Conservation (phyloP, 2,797 vertebrate genomes). For the Spinibarbus caldwelli region DNA sequence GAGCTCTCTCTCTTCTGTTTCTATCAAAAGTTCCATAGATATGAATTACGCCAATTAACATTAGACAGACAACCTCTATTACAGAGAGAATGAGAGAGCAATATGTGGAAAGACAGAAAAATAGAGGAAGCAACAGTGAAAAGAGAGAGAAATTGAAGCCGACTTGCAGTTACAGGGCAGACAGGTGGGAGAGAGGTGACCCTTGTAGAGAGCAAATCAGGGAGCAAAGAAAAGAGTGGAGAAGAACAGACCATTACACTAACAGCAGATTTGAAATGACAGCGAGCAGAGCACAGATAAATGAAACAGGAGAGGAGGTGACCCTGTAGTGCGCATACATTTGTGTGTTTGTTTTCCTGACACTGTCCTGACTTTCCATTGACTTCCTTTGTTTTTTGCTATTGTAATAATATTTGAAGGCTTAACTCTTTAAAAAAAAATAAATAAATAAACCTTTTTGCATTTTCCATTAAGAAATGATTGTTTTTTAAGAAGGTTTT, state of each 20-base stretch:
- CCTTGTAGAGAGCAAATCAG: constrained; percentile 24
- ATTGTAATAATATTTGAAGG: background rate
- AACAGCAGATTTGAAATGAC: constrained; percentile 16
- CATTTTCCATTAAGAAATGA: too few species aligned
- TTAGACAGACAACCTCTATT: background rate
- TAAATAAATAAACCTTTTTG: too few species aligned
- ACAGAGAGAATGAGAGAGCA: background rate
- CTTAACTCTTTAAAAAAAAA: too few species aligned
- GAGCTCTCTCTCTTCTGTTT: background rate
- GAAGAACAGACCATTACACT: constrained; percentile 6
- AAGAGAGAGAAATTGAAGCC: constrained; percentile 12
- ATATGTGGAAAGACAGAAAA: background rate
- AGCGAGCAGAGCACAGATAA: constrained; percentile 34
- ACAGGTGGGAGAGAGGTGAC: constrained; percentile 5
- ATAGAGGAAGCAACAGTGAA: background rate
- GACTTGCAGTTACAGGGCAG: constrained; percentile 4
- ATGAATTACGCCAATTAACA: constrained; percentile 2
- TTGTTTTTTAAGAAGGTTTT: too few species aligned
- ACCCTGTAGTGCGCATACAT: constrained; percentile 3
- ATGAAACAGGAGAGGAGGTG: constrained; percentile 30
- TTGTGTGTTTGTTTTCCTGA: background rate
- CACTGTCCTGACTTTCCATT: background rate
- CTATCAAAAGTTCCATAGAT: constrained; percentile 7
- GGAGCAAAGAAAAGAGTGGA: constrained; percentile 22
- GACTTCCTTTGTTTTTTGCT: background rate